Conservation (phyloP, 2,888 invertebrate genomes). For the Synanthedon formicaeformis region DNA sequence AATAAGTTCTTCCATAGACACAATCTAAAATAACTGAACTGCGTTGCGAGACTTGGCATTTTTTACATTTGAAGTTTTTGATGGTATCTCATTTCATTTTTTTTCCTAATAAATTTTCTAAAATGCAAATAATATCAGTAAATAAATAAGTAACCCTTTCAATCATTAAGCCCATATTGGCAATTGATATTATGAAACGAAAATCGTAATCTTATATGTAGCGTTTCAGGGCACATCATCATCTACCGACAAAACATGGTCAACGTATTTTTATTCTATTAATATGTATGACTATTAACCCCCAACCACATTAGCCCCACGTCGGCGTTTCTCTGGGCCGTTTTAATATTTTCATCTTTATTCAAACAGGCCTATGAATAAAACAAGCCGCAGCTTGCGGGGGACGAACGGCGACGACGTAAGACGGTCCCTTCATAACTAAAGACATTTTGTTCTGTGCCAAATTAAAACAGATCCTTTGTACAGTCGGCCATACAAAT, state of each 20-base stretch:
- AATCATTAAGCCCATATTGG: too few relatives aligned
- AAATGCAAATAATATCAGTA: too few relatives aligned
- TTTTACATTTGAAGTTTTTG: too few relatives aligned
- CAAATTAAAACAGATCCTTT: conserved; percentile 38
- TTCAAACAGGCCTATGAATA: conserved; percentile 65
- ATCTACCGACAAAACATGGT: conserved; percentile 11
- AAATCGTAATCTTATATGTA: too few relatives aligned
- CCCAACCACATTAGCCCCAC: conserved; percentile 44
- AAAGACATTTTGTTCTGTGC: conserved; percentile 49
- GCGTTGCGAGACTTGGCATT: too few relatives aligned
- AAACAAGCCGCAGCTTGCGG: conserved; percentile 45
- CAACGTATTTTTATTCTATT: conserved; percentile 43
- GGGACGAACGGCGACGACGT: conserved; percentile 23
- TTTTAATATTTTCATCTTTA: conserved; percentile 69
- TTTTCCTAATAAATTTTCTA: too few relatives aligned
- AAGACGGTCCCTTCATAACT: conserved; percentile 39
- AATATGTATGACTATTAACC: conserved; percentile 63
- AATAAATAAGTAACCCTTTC: too few relatives aligned
- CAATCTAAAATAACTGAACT: too few relatives aligned
- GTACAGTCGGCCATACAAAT: background rate
- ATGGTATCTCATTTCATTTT: too few relatives aligned
- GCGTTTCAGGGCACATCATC: background rate
- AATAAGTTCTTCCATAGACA: too few relatives aligned
- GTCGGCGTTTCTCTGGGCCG: conserved; percentile 41
- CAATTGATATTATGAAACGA: too few relatives aligned